Percentiles rank a stretch among this genome's conserved stretches.
phyloP scores from a whole-genome alignment of 23 tunicate genomes.

The Trididemnum miniatum region DNA sequence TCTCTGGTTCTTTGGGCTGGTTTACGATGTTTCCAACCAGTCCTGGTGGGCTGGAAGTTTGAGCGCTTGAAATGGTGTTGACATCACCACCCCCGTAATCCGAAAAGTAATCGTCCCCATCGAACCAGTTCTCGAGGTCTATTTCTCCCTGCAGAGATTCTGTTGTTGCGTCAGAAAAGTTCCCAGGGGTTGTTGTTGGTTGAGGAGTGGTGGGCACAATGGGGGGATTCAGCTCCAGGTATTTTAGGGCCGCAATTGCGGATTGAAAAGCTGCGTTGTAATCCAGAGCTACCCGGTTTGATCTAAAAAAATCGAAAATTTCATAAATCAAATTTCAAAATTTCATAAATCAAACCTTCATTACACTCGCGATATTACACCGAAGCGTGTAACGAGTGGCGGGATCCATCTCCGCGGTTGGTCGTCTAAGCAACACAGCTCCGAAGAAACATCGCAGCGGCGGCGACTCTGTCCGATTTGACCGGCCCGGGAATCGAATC shows the following conservation, averaged over 20 bases:
- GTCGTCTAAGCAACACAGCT: too few relatives aligned
- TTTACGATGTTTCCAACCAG: neutral
- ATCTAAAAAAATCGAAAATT: constrained; percentile 40
- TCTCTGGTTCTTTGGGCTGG: too few relatives aligned
- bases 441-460: too few relatives aligned
- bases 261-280: constrained; percentile 96
- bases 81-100: neutral
- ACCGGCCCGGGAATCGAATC: too few relatives aligned
- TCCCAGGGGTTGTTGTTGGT: constrained; percentile 23
- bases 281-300: constrained; percentile 68
- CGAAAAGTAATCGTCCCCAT: neutral
- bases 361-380: too few relatives aligned
- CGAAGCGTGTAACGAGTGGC: too few relatives aligned
- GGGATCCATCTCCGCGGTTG: too few relatives aligned
- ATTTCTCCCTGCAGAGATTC: neutral
- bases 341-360: too few relatives aligned
- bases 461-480: too few relatives aligned
- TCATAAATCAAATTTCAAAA: too few relatives aligned
- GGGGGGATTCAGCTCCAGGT: constrained; percentile 71
- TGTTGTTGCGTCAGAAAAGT: neutral
- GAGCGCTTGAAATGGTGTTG: neutral
- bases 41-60: neutral
- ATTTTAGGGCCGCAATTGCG: constrained; percentile 76
- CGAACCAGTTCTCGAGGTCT: neutral
- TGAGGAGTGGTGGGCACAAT: constrained; percentile 46